These are phyloP conservation scores for Paguma larvata DNA, from an alignment of 2,797 vertebrate species.

Conservation along the genomic window DNA sequence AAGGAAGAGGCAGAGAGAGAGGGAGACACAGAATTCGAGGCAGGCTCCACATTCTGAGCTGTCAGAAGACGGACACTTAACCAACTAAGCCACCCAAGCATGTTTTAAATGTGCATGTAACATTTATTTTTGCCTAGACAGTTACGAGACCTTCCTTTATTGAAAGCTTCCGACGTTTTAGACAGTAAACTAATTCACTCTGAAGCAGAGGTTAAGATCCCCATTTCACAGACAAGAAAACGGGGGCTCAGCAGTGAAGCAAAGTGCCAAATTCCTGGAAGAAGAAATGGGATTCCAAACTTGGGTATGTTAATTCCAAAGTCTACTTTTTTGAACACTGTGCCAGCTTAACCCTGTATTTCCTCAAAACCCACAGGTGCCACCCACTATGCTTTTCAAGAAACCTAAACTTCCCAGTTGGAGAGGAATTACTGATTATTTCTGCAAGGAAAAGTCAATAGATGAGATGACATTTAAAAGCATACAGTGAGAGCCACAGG, in stretches of 20 bases:
- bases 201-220: background rate
- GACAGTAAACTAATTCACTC: background rate
- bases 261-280: background rate
- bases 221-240: background rate
- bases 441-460: constrained; percentile 66
- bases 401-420: constrained; percentile 68
- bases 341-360: background rate
- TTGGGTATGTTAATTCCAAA: background rate
- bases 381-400: constrained; percentile 61
- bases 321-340: background rate
- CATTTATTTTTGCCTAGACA: background rate
- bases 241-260: background rate
- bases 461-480: constrained; percentile 37
- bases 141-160: background rate
- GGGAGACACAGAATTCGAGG: no score
- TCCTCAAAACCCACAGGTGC: background rate
- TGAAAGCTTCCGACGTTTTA: background rate
- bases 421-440: constrained; percentile 68
- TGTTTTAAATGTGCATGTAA: constrained; percentile 34
- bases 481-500: constrained; percentile 40
- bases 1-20: no score
- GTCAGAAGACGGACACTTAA: no score
- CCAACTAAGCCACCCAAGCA: no score
- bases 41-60: no score
- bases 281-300: background rate